Base-by-base conservation (phyloP, 2,113 vertebrate species). In the Gopherus evgoodei region DNA sequence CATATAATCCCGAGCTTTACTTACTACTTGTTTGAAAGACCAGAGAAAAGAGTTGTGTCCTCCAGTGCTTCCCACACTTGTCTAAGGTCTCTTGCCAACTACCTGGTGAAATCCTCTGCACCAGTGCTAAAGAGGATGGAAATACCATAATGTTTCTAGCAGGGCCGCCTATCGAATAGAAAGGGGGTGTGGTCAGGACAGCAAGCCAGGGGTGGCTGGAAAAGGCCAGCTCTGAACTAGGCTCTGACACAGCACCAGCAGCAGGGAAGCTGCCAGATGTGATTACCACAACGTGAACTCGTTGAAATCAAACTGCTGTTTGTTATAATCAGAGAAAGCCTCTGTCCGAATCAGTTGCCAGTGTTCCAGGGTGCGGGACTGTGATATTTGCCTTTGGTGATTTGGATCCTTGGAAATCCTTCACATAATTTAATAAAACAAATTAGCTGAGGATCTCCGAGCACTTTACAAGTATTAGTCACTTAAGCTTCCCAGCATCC, bases 91-190 rank as follows among this genome's bases (percentile, higher is more conserved):
- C 95, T 93, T 96, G 84, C 95, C 98, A 94, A 88, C 97, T 98
- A 98, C 98, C 98, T 98, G 98, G 97, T 4, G 95, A 93, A 97
- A 87, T 97, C 94, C 90, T 96, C 84, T 21, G 97, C 95, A 96
- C 96, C 5, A 93, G 94, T 96, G 98, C 98, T 96, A 97, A 97
- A 93, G 98, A 99, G 98, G 98, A 98, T 99, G 98, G 98, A 98
- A 98, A 98, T 98, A 98, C 98, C 99, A 98, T 98, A 97, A 97
- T 98, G 96, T 96, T 96, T 38, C 97, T 98, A 98, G 97, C 98
- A 98, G 99, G 98, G 98, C 98, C 98, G 98, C 98, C 99, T 98
- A 98, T 98, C 95, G 97, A 98, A 96, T 69, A 92, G 96, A 91
- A 97, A 98, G 97, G 98, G 97, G 98, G 98, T 98, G 98, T 98